Evolutionary conservation across 2,113 vertebrate species (phyloP), one percentile per base, ranked within the genome.

Genomic region (Thunnus thynnus): DNA sequence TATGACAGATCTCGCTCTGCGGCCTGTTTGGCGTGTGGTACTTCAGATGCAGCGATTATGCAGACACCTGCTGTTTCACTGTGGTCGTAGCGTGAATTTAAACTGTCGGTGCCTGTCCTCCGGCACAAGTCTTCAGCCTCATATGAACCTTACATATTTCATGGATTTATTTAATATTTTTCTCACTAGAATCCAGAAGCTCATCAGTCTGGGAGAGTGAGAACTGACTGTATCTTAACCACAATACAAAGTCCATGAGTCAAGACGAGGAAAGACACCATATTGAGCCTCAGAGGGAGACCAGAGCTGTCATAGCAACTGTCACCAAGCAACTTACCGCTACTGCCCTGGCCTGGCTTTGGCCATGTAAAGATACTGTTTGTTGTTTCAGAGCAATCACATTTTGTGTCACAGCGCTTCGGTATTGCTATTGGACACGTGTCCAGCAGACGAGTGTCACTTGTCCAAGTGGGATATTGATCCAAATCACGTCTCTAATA

Each of bases 381-480:
- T 76, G 14, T 47, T 82, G 57, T 80, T 85, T 66, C 51, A 52
- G 32, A 72, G 72, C 46, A 46, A 64, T 86, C 56, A 30, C 66
- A 50, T 61, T 71, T 62, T 54, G 47, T n/a, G 13, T 58, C 0
- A 4, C n/a, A 57, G 52, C 22, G 27, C n/a, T 80, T 77, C 41
- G 3, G 5, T 70, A 25, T 55, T 80, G 62, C n/a, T 71, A 46
- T 60, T 30, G 57, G 68, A 82, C 89, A 91, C 74, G 82, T 93
- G 86, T 78, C 13, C 1, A 20, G 64, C 56, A 41, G 54, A 70
- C 18, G 14, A 83, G 54, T 76, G 67, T 70, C 82, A 58, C 63
- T 52, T 51, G 36, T 87, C 55, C 48, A 52, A 78, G 66, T 51
- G 13, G 48, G 36, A 77, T 76, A 91, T 92, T 80, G 88, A 93